These are phyloP conservation scores for Paragorgia papillata DNA, from an alignment of 92 coral and sea anemone genomes.

Conservation along the genomic window DNA sequence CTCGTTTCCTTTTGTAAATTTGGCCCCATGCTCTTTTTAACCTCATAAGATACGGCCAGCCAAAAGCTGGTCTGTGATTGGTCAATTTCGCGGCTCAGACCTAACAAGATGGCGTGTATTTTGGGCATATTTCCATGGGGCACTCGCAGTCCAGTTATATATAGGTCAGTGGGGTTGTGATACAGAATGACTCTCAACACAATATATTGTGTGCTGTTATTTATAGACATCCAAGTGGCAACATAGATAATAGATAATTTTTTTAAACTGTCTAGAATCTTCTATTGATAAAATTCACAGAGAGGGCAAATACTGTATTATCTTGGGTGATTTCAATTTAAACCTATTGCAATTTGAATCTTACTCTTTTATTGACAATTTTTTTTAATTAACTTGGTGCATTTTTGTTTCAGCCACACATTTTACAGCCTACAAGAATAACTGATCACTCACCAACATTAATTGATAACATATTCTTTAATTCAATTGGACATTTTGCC, in stretches of 20 bases:
- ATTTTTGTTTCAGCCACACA: constrained; percentile 48
- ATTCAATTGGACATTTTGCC: constrained; percentile 36
- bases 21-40: too few species aligned
- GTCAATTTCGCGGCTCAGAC: too few species aligned
- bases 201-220: constrained; percentile 23
- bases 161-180: constrained; percentile 2
- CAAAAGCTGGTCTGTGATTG: too few species aligned
- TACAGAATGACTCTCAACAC: background rate
- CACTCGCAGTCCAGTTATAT: too few species aligned
- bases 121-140: too few species aligned
- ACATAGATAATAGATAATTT: background rate
- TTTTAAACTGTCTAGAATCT: background rate
- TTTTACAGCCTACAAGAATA: constrained; percentile 57
- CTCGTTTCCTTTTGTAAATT: too few species aligned
- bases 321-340: constrained; percentile 12
- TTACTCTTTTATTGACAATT: background rate
- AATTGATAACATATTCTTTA: constrained; percentile 60
- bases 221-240: constrained; percentile 12
- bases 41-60: too few species aligned
- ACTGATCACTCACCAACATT: constrained; percentile 55
- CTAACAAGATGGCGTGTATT: too few species aligned
- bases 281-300: background rate
- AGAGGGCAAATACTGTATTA: too few species aligned
- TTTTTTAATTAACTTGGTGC: constrained; percentile 7
- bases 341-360: constrained; percentile 16